A percentile compares a stretch with the other conserved stretches of the same genome.
These are phyloP conservation scores for Orthosia gracilis DNA, from an alignment of 2,888 invertebrate species.

Conservation along the genomic window DNA sequence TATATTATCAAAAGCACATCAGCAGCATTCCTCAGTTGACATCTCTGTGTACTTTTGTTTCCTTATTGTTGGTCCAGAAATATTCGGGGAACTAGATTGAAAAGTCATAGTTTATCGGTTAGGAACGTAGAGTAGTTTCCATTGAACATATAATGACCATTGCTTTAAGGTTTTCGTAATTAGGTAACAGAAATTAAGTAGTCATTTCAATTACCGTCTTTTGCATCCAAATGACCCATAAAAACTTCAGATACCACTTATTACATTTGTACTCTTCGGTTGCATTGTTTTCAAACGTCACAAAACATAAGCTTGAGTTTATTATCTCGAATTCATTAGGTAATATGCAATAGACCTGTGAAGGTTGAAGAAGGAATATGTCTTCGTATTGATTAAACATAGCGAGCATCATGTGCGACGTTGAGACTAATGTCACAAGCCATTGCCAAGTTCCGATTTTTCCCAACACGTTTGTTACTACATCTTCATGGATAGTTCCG, in stretches of 20 bases:
- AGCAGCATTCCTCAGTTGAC: neutral
- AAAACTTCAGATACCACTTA: constrained; percentile 80
- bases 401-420: constrained; percentile 75
- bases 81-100: neutral
- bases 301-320: constrained; percentile 78
- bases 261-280: constrained; percentile 75
- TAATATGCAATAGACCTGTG: constrained; percentile 75
- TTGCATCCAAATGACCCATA: constrained; percentile 84
- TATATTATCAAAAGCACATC: neutral
- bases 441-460: constrained; percentile 86
- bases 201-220: constrained; percentile 76
- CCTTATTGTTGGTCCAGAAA: neutral
- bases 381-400: constrained; percentile 84
- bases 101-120: neutral
- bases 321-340: constrained; percentile 67
- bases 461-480: constrained; percentile 86
- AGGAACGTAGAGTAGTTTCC: neutral
- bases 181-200: neutral
- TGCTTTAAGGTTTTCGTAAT: neutral
- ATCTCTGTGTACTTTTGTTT: neutral
- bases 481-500: constrained; percentile 86
- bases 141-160: neutral
- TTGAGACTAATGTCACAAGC: constrained; percentile 81
- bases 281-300: constrained; percentile 70
- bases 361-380: constrained; percentile 78